Base-by-base conservation (phyloP, 2,113 vertebrate species). In the Arizona elegans region DNA sequence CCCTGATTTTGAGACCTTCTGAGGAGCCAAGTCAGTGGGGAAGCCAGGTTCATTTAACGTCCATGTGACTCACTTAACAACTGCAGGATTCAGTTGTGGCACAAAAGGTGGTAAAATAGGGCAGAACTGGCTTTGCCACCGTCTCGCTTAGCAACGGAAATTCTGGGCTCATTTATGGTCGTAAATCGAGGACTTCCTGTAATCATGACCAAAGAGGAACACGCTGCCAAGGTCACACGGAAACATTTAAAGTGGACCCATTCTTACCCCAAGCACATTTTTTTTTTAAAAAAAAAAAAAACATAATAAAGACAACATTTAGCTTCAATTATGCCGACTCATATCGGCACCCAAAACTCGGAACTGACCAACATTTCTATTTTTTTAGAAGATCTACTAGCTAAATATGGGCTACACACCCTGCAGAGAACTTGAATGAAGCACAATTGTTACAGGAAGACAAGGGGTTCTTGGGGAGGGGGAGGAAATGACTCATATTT, bases 161-260 rank as follows among this genome's bases (percentile, higher is more conserved):
- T 59, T 59, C 24, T 24, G 58, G 8, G 23, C 23, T 10, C 23
- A 1, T 2, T 59, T 59, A 23, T 9, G 23, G 58, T 10, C 8
- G 0, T 59, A 24, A 24, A 1, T 59, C 8, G 23, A 59, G 23
- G 23, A 59, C 58, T 24, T 23, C 23, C 23, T 24, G 58, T 59
- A n/a, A n/a, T 13, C 29, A 15, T 13, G 26, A n/a, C 29, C 29
- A 0, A n/a, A 65, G 11, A 15, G 26, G 62, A 65, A 65, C 11
- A 12, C 10, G 0, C 1, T 13, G 26, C 24, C 12, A 1, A 70
- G 5, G 12, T 70, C 12, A 1, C 12, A 1, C 11, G 1, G 62
- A n/a, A 2, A 26, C 2, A 26, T 62, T 62, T 62, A 62, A 19
- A 59, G 24, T 26, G 9, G 23, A 62, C 8, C 59, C 59, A 62